Conservation (phyloP, 2,113 vertebrate genomes). For the Grus americana region DNA sequence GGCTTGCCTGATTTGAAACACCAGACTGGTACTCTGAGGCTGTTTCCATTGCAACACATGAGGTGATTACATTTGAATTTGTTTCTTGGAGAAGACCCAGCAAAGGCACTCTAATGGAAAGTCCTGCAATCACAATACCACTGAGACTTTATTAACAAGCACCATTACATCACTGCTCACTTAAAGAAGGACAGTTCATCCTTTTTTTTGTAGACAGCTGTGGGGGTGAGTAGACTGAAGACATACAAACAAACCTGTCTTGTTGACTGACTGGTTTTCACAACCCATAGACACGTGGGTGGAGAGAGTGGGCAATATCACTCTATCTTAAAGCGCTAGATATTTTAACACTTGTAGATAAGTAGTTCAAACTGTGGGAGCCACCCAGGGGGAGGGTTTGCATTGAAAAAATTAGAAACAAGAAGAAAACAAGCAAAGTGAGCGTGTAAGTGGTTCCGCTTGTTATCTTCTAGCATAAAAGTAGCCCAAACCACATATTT, state of each 20-base stretch:
- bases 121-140: background rate
- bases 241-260: background rate
- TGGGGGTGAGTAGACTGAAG: background rate
- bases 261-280: background rate
- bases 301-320: background rate
- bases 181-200: background rate
- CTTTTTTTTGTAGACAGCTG: background rate
- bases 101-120: constrained; percentile 20
- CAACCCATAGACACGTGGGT: background rate
- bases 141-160: constrained; percentile 3
- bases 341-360: background rate
- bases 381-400: background rate
- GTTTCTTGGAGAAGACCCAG: constrained; percentile 44
- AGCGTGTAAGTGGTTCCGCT: background rate
- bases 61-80: background rate
- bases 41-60: background rate
- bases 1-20: background rate
- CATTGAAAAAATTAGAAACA: background rate
- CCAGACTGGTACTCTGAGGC: background rate
- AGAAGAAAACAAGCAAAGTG: background rate
- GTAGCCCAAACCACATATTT: background rate
- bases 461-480: background rate
- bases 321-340: background rate
- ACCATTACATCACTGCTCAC: background rate
- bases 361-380: background rate